Percentiles rank a stretch among this genome's conserved stretches.
phyloP scores from a whole-genome alignment of 2,888 invertebrate species.

The Linyphia triangularis region DNA sequence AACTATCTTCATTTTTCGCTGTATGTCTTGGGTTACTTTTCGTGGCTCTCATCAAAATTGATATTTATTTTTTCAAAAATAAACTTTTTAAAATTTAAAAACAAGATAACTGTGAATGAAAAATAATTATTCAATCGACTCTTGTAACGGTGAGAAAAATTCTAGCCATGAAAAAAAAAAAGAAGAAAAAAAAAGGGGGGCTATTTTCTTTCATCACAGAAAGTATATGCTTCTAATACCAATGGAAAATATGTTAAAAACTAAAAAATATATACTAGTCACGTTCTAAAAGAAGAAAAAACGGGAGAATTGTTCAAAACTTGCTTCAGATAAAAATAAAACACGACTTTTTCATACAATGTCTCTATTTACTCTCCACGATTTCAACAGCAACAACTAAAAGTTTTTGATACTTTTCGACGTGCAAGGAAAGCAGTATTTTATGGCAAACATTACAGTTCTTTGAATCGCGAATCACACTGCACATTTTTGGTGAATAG shows the following conservation, averaged over 20 bases:
- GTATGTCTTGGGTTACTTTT: too few relatives aligned
- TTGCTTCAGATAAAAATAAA: not conserved
- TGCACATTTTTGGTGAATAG: too few relatives aligned
- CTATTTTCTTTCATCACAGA: not conserved
- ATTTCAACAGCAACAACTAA: conserved; percentile 3
- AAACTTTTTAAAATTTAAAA: too few relatives aligned
- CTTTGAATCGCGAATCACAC: too few relatives aligned
- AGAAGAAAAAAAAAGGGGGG: too few relatives aligned
- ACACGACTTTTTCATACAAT: not conserved
- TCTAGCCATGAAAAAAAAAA: too few relatives aligned
- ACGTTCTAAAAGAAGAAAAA: not conserved
- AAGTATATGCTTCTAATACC: not conserved
- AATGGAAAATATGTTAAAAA: not conserved
- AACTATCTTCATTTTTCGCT: too few relatives aligned
- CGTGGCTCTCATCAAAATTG: too few relatives aligned
- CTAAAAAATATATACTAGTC: conserved; percentile 7
- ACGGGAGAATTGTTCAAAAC: conserved; percentile 20
- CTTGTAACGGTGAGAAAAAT: too few relatives aligned
- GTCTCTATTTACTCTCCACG: not conserved
- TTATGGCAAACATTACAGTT: conserved; percentile 7
- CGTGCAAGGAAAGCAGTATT: not conserved
- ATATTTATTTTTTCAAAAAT: too few relatives aligned
- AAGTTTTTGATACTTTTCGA: not conserved
- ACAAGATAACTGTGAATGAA: too few relatives aligned
- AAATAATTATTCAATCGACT: too few relatives aligned